A percentile compares a stretch with the other conserved stretches of the same genome.
These are phyloP conservation scores for Leptobrachium leishanense DNA, from an alignment of 2,113 vertebrate genomes.

Conservation along the genomic window DNA sequence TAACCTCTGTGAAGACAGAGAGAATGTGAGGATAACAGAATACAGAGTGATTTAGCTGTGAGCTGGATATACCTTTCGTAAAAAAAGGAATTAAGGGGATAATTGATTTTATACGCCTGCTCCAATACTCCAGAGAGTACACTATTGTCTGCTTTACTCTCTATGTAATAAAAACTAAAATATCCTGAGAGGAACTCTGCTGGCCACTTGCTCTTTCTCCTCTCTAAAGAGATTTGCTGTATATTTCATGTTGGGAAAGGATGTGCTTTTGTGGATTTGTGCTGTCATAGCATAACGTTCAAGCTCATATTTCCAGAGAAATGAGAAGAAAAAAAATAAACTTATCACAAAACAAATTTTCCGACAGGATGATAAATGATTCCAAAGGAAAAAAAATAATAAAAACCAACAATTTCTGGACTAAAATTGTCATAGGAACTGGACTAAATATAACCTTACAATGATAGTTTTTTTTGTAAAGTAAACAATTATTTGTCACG, in stretches of 20 bases:
- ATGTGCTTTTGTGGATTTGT: neutral
- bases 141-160: constrained; percentile 22
- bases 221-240: constrained; percentile 28
- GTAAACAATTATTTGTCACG: neutral
- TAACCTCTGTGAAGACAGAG: no score
- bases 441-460: constrained; percentile 43
- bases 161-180: constrained; percentile 4
- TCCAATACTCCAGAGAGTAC: neutral
- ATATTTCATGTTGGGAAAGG: constrained; percentile 21
- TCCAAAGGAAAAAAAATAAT: constrained; percentile 34
- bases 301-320: constrained; percentile 22
- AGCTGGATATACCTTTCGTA: no score
- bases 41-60: no score
- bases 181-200: constrained; percentile 14
- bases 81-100: neutral
- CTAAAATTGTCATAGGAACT: constrained; percentile 33
- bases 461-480: constrained; percentile 36
- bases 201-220: neutral
- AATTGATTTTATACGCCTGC: constrained; percentile 3
- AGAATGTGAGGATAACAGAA: no score
- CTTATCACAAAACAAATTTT: constrained; percentile 45
- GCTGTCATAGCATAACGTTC: neutral
- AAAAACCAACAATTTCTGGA: constrained; percentile 41
- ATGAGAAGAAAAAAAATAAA: constrained; percentile 10
- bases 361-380: constrained; percentile 43